Evolutionary conservation across 1,140 invertebrate species (phyloP).

Genomic region (Nebria ingens): DNA sequence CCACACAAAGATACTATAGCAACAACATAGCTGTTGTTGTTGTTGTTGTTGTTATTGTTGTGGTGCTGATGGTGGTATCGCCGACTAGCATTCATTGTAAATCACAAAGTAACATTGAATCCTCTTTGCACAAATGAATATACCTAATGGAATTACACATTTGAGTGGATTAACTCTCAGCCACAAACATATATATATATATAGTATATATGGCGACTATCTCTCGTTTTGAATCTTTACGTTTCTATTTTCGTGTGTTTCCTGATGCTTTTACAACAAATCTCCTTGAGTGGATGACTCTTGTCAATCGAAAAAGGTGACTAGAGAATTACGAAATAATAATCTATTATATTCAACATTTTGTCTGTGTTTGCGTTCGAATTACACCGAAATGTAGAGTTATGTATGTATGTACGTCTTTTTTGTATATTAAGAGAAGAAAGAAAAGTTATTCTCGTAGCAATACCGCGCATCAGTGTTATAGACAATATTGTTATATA

Average conservation of each 20-base stretch:
- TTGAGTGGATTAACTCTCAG: constrained; percentile 6
- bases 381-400: no score
- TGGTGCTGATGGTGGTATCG: no score
- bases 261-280: background rate
- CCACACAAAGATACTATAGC: background rate
- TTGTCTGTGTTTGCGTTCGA: no score
- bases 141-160: constrained; percentile 8
- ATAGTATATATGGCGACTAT: background rate
- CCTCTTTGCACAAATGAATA: background rate
- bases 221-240: background rate
- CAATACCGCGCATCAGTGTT: background rate
- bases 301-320: no score
- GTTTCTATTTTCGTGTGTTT: constrained; percentile 4
- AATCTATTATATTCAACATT: no score
- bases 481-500: constrained; percentile 10
- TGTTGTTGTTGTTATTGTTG: no score
- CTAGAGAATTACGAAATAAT: no score
- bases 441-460: background rate
- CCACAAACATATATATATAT: no score
- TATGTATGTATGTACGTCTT: no score
- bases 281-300: background rate
- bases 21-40: no score
- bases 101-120: constrained; percentile 3
- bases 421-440: no score
- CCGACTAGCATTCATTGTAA: constrained; percentile 1